Evolutionary conservation across 2,888 invertebrate species (phyloP).

Genomic region (Argyresthia goedartella): DNA sequence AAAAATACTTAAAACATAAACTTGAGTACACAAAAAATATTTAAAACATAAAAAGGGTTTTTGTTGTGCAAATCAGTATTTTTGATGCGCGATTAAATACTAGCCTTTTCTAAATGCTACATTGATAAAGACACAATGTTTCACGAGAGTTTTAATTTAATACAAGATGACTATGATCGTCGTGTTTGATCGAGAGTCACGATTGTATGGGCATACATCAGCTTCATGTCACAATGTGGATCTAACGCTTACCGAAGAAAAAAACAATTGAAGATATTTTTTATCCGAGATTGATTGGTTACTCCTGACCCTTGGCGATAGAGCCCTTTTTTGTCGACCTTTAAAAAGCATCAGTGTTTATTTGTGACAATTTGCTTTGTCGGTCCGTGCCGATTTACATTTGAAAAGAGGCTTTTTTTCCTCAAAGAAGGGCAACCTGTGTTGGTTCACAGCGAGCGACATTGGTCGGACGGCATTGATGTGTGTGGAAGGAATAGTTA

Average conservation of each 20-base stretch:
- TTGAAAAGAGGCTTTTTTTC: slow-evolving; percentile 56
- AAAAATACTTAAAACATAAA: neutral
- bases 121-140: too few relatives aligned
- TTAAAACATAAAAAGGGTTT: too few relatives aligned
- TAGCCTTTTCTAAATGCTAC: too few relatives aligned
- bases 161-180: neutral
- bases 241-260: slow-evolving; percentile 34
- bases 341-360: slow-evolving; percentile 66
- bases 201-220: slow-evolving; percentile 53
- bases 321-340: slow-evolving; percentile 53
- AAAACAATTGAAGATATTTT: slow-evolving; percentile 48
- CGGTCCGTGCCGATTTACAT: slow-evolving; percentile 67
- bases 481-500: too few relatives aligned
- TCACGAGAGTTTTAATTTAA: neutral
- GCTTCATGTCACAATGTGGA: slow-evolving; percentile 37
- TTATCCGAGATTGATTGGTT: slow-evolving; percentile 67
- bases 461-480: slow-evolving; percentile 37
- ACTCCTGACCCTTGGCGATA: slow-evolving; percentile 61
- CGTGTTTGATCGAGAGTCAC: neutral
- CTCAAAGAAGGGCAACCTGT: slow-evolving; percentile 53
- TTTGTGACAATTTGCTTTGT: slow-evolving; percentile 72
- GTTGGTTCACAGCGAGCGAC: slow-evolving; percentile 59
- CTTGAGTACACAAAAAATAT: too few relatives aligned
- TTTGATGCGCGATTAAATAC: too few relatives aligned
- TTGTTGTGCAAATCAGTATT: too few relatives aligned